Evolutionary conservation across 2,113 vertebrate species (phyloP).

Genomic region (Dinomys branickii): DNA sequence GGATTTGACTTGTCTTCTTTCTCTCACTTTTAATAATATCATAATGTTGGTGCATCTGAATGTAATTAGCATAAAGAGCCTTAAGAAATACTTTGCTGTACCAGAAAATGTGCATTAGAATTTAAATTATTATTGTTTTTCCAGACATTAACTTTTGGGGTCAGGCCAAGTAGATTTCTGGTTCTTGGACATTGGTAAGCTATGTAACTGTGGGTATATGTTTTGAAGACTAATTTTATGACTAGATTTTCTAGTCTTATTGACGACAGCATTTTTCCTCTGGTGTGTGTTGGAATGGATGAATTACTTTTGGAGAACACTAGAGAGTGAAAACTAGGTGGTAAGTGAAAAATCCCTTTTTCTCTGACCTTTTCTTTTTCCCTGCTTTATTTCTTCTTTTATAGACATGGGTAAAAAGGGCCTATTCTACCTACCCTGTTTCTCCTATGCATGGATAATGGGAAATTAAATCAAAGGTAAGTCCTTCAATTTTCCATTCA

Average conservation of each 20-base stretch:
- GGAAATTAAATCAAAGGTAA: not conserved
- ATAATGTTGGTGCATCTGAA: conserved; percentile 67
- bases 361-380: not conserved
- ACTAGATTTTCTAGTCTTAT: conserved; percentile 21
- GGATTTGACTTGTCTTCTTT: conserved; percentile 73
- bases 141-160: conserved; percentile 62
- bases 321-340: not conserved
- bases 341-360: not conserved
- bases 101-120: conserved; percentile 64
- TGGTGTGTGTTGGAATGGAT: not conserved
- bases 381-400: not conserved
- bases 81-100: conserved; percentile 63
- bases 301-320: not conserved
- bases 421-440: not conserved
- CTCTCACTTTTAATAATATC: conserved; percentile 75
- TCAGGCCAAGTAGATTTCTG: conserved; percentile 60
- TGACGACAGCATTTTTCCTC: not conserved
- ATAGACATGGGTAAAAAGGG: not conserved
- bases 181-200: conserved; percentile 48
- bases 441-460: not conserved
- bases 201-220: conserved; percentile 40
- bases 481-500: not conserved
- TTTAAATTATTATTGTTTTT: conserved; percentile 71
- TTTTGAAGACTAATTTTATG: conserved; percentile 60
- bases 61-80: conserved; percentile 67